Percentiles rank a stretch among this genome's conserved stretches.
phyloP scores from a whole-genome alignment of 2,888 invertebrate genomes.

The Caenorhabditis sp. region DNA sequence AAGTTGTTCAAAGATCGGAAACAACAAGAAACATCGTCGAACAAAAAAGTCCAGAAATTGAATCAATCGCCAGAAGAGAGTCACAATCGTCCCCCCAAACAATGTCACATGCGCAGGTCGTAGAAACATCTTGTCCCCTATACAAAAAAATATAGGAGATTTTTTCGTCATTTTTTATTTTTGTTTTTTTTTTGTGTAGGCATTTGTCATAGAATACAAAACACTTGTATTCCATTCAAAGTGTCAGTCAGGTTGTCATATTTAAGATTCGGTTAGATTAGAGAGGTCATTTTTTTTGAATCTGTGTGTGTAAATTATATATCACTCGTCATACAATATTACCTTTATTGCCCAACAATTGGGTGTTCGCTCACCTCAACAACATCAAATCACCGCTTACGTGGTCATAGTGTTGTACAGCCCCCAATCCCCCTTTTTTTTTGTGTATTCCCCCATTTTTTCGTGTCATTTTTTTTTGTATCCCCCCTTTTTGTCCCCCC shows the following conservation, averaged over 20 bases:
- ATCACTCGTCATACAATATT: not conserved
- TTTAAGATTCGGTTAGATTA: not conserved
- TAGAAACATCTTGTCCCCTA: not conserved
- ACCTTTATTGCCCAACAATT: not conserved
- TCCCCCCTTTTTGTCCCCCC: too few relatives aligned
- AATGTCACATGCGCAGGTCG: not conserved
- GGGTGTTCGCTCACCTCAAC: not conserved
- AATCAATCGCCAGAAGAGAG: not conserved
- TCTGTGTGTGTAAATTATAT: too few relatives aligned
- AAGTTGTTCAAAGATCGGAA: too few relatives aligned
- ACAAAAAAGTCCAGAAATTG: not conserved
- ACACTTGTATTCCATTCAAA: not conserved
- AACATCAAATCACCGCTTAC: not conserved
- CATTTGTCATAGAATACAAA: not conserved
- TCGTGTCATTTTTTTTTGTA: not conserved
- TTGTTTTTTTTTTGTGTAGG: not conserved
- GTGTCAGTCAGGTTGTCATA: not conserved
- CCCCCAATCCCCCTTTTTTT: not conserved
- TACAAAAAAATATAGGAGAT: not conserved
- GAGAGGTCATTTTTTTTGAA: not conserved
- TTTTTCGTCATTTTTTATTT: not conserved
- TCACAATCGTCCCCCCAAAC: not conserved
- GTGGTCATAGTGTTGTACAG: conserved; percentile 1
- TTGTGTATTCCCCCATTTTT: not conserved
- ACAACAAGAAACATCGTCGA: too few relatives aligned